Base-by-base conservation (phyloP, 2,113 vertebrate species). In the Pangasianodon hypophthalmus region DNA sequence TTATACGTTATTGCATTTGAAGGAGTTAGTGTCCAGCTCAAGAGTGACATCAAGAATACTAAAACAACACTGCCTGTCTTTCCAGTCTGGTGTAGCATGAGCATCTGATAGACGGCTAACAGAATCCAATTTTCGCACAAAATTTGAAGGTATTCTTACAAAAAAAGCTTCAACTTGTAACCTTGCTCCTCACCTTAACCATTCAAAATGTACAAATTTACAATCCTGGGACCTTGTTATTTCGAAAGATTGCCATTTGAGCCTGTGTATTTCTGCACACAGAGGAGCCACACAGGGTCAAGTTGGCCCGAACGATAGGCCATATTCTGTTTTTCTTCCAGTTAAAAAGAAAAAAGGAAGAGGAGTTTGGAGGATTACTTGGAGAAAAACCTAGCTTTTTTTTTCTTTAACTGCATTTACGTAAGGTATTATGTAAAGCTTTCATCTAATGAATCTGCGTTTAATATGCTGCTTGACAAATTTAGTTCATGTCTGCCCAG, bases 181-280 rank as follows among this genome's bases (percentile, higher is more conserved):
- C 18, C 7, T 37, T 56, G 29, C 4, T 37, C 10, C 48, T 21
- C 56, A 32, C n/a, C 29, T 32, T 37, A 32, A 54, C 6, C 52
- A 56, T 32, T 56, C 8, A 56, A 83, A 83, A 83, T 8, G 19
- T 19, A 83, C 6, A 56, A n/a, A 82, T 54, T 82, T 79, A 37
- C 14, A 82, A 37, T 4, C 52, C n/a, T 9, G n/a, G n/a, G 14
- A 32, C 6, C n/a, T 56, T 21, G n/a, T 82, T 32, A 56, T 19
- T 0, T 56, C 14, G 41, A 52, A 6, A 50, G 13, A 11, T 79
- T 52, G 79, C n/a, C 52, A 82, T 82, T 56, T 82, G 52, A 82
- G 56, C n/a, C n/a, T 37, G 80, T 82, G 29, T 54, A 54, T 82
- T 82, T 82, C 80, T 82, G 80, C n/a, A 82, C 50, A 82, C 80